Evolutionary conservation across 2,797 vertebrate species (phyloP).

Genomic region (Crenuchus spilurus): DNA sequence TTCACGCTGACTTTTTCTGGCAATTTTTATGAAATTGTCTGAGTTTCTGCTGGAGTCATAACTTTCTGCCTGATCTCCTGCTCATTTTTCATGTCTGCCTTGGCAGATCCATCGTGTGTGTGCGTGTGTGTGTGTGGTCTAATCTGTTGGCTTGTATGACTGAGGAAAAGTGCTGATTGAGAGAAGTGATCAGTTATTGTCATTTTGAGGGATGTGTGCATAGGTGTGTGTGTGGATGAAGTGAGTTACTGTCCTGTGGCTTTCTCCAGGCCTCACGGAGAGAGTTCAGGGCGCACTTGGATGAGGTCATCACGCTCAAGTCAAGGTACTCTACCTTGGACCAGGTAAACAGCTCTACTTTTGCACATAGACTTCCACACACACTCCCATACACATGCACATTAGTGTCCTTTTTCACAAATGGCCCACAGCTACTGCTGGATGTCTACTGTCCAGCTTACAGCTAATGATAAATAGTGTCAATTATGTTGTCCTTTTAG

Average conservation of each 20-base stretch:
- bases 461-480: neutral
- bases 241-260: constrained; percentile 65
- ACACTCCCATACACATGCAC: constrained; percentile 15
- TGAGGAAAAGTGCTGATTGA: constrained; percentile 1
- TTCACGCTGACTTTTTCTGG: neutral
- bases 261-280: constrained; percentile 68
- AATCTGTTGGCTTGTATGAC: constrained; percentile 12
- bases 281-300: constrained; percentile 68
- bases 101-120: constrained; percentile 1
- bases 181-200: neutral
- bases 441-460: neutral
- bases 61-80: constrained; percentile 9
- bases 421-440: constrained; percentile 1
- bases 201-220: constrained; percentile 1
- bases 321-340: constrained; percentile 72
- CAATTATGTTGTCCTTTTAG: neutral
- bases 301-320: constrained; percentile 69
- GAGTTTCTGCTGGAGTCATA: constrained; percentile 23
- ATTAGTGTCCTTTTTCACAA: constrained; percentile 13
- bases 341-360: constrained; percentile 63
- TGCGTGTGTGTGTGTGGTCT: constrained; percentile 24
- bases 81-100: constrained; percentile 33
- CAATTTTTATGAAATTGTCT: neutral
- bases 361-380: constrained; percentile 27
- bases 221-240: constrained; percentile 30